These are phyloP conservation scores for Germaria angustata DNA, from an alignment of 2,888 invertebrate species.

Conservation along the genomic window DNA sequence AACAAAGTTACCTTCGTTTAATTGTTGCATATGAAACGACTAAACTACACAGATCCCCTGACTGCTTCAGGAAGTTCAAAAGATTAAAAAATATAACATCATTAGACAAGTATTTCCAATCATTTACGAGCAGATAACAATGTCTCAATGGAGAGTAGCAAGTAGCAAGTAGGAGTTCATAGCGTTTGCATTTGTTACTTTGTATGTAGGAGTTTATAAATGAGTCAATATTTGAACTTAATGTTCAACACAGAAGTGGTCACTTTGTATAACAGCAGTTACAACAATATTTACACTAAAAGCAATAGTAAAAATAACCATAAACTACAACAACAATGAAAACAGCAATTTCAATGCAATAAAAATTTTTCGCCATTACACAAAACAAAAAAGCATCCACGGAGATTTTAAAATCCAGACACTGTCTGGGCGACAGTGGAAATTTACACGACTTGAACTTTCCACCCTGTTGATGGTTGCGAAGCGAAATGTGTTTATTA, in stretches of 20 bases:
- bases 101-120: neutral
- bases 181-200: neutral
- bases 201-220: constrained; percentile 3
- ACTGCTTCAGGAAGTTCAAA: neutral
- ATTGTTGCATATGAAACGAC: neutral
- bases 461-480: neutral
- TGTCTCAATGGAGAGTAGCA: neutral
- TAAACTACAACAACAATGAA: constrained; percentile 2
- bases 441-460: constrained; percentile 33
- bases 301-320: constrained; percentile 58
- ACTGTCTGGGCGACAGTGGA: constrained; percentile 41
- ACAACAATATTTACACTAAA: constrained; percentile 35
- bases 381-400: constrained; percentile 36
- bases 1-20: neutral
- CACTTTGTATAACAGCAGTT: constrained; percentile 39
- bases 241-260: constrained; percentile 36
- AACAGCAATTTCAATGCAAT: neutral
- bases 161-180: constrained; percentile 1
- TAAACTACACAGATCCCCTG: neutral
- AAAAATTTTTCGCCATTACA: constrained; percentile 3
- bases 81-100: neutral
- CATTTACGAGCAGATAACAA: constrained; percentile 6
- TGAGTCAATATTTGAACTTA: constrained; percentile 44
- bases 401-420: constrained; percentile 47
- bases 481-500: constrained; percentile 59